Base-by-base conservation (phyloP, 2,888 invertebrate genomes). In the Scaptomyza cyrtandrae region DNA sequence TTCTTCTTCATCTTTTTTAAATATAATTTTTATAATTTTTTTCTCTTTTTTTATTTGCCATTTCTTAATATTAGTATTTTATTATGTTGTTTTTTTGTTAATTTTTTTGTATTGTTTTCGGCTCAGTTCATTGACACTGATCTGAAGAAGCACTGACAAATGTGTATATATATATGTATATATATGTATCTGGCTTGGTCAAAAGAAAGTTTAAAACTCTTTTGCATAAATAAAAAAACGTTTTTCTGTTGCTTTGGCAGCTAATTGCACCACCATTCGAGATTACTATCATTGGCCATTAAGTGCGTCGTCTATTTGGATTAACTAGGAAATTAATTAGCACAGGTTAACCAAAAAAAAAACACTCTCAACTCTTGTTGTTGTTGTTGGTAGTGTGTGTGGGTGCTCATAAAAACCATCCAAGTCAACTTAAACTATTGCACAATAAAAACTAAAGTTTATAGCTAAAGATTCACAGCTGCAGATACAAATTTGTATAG, bases 191-290 rank as follows among this genome's bases (percentile, higher is more conserved):
- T 24, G 24, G 2, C 24, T 24, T 71, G 37, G 57, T 71, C 49
- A 66, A 68, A 83, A 85, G 87, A 87, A 83, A 86, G 86, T 74
- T 76, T 16, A 54, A 81, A 84, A 81, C 75, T 73, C 58, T 68
- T 70, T 88, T 82, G 84, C 88, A 87, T 85, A 83, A 71, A 67
- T 70, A 39, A 39, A 6, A 79, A 83, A 83, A 78, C 82, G 66
- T 57, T 56, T 63, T 61, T 29, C 33, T 33, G 33, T 33, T 43
- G 52, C 63, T 44, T 64, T 57, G 52, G 49, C 63, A 46, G 62
- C 88, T 83, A 83, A 83, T 88, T 83, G 84, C 75, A 66, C 14
- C 50, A 61, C 83, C 83, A 83, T 83, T 86, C n/a, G n/a, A 88
- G 88, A 83, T 88, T 60, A 46, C 68, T 83, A 83, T 83, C 88